Evolutionary conservation across 2,797 vertebrate genomes (phyloP), one percentile per base, ranked within the genome.

Genomic region (Serranus cabrilla): DNA sequence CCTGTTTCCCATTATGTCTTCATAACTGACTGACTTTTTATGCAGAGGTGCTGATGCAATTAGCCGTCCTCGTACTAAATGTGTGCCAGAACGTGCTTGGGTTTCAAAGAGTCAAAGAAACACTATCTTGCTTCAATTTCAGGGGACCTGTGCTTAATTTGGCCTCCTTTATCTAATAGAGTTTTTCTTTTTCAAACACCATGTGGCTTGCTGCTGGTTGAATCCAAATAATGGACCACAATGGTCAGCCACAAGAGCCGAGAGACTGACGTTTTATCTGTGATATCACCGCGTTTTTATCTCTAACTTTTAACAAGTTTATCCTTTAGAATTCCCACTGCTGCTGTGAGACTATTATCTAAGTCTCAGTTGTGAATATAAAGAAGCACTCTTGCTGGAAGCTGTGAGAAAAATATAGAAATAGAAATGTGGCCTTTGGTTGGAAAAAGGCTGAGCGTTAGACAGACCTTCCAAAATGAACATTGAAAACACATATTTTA

Each of bases 31-130:
- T 90, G 88, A 76, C 71, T 91, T 90, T 93, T 86, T 83, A 88
- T 84, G 79, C 84, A 83, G 86, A 93, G 92, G 92, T 94, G 90
- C 87, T 93, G 92, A 93, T 92, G 89, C 83, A 93, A 93, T 94
- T 94, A 92, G 83, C 76, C 50, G 27, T 57, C 39, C 86, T 75
- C 75, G 76, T 83, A 70, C 88, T 80, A 84, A 61, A 87, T 78
- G 79, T 88, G 89, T 86, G 87, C 86, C 91, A 87, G 89, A 91
- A 89, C 58, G 31, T 83, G 86, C 88, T 93, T 90, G 62, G 75
- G 86, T 94, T 93, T 94, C 93, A 94, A 93, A 93, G 89, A 87
- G 80, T 80, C 84, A 82, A 79, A 83, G 92, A 92, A 93, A 94
- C 82, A 85, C 80, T 87, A 91, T 90, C 91, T 92, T 64, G 62